These are phyloP conservation scores for Euphysa ruthae DNA, from an alignment of 30 jellyfish, hydroid and myxozoan species.

Conservation along the genomic window DNA sequence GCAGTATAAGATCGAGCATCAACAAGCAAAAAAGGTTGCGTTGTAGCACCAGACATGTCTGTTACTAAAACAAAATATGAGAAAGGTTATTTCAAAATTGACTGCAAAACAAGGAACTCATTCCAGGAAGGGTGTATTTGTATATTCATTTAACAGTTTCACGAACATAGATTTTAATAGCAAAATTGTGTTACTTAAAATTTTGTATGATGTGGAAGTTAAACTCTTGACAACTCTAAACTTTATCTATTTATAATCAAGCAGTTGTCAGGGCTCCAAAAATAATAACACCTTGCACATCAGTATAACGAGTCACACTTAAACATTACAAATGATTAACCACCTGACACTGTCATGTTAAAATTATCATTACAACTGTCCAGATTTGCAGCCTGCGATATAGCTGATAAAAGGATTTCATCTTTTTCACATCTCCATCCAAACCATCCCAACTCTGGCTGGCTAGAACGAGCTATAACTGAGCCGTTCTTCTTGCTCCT, in stretches of 20 bases:
- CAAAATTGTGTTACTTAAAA: no score
- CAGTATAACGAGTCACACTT: no score
- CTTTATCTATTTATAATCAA: no score
- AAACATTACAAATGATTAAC: no score
- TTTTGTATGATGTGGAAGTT: no score
- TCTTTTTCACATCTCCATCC: constrained; percentile 96
- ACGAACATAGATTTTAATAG: no score
- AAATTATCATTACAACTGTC: background rate
- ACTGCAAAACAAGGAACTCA: no score
- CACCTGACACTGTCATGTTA: constrained; percentile 44
- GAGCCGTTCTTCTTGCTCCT: constrained; percentile 78
- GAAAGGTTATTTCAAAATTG: background rate
- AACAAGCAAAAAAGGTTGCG: constrained; percentile 40
- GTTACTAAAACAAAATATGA: constrained; percentile 12
- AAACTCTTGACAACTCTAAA: no score
- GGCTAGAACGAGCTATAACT: constrained; percentile 87
- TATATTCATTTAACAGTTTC: no score
- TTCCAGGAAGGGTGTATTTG: no score
- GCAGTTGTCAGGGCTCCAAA: no score
- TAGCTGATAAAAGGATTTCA: constrained; percentile 64
- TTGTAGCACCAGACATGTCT: constrained; percentile 27
- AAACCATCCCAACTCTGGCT: constrained; percentile 89
- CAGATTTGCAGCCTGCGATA: constrained; percentile 58
- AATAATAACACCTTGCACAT: no score
- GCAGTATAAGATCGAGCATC: constrained; percentile 96